These are phyloP conservation scores for Penaeus indicus DNA, from an alignment of 1,140 invertebrate species.

Conservation along the genomic window DNA sequence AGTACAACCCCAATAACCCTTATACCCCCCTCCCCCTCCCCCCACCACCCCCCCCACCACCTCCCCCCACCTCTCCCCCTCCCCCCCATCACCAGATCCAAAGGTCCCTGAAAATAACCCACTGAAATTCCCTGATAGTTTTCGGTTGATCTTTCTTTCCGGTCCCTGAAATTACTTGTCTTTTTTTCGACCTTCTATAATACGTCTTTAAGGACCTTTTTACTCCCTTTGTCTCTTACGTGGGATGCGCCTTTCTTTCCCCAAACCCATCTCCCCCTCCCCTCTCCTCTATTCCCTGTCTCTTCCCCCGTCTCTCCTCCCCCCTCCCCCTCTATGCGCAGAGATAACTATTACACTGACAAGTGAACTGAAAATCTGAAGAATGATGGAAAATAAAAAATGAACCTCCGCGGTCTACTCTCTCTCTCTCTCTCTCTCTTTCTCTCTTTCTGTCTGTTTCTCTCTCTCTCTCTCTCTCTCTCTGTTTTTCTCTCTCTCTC, in stretches of 20 bases:
- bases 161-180: too few species aligned
- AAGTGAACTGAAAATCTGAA: slow-evolving; percentile 64
- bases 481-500: background rate
- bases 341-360: slow-evolving; percentile 63
- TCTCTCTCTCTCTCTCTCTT: slow-evolving; percentile 5
- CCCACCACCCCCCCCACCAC: too few species aligned
- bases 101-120: slow-evolving; percentile 52
- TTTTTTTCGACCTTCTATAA: too few species aligned
- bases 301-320: background rate
- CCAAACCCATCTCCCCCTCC: too few species aligned
- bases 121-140: slow-evolving; percentile 42
- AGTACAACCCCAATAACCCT: too few species aligned
- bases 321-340: slow-evolving; percentile 25
- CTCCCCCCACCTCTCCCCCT: too few species aligned
- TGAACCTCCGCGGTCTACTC: slow-evolving; percentile 24
- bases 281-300: too few species aligned
- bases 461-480: slow-evolving; percentile 30
- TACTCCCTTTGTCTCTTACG: too few species aligned
- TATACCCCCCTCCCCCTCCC: too few species aligned
- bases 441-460: slow-evolving; percentile 26
- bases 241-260: too few species aligned
- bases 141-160: slow-evolving; percentile 39
- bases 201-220: too few species aligned
- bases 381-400: slow-evolving; percentile 64
- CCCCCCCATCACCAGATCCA: slow-evolving; percentile 21